Conservation (phyloP, 2,113 vertebrate genomes). For the Eidolon helvum region DNA sequence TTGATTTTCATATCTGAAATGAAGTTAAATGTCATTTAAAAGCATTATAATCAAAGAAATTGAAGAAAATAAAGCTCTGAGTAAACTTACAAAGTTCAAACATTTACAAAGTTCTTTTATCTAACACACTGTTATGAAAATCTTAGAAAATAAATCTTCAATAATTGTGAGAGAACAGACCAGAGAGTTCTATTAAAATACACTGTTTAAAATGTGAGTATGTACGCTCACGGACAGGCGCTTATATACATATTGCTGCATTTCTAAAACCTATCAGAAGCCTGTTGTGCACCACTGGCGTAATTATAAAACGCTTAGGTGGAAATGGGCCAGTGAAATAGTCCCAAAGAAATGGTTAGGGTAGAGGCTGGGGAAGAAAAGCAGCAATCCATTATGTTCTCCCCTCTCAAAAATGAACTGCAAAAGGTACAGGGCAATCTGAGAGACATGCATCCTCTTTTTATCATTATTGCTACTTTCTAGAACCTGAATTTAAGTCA, state of each 20-base stretch:
- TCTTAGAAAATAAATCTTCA: not conserved
- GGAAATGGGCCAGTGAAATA: not conserved
- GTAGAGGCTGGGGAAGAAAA: not conserved
- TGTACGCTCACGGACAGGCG: not conserved
- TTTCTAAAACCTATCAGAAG: not conserved
- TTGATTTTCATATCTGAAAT: not conserved
- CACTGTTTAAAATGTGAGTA: not conserved
- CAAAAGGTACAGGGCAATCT: not conserved
- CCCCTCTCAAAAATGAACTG: not conserved
- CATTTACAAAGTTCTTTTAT: conserved; percentile 10
- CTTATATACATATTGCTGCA: not conserved
- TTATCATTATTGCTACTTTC: not conserved
- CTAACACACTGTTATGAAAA: not conserved
- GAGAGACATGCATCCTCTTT: not conserved
- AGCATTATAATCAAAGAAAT: conserved; percentile 15
- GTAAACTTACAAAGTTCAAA: conserved; percentile 1
- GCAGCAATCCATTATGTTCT: not conserved
- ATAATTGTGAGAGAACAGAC: not conserved
- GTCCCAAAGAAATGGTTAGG: not conserved
- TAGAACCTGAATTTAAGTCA: not conserved
- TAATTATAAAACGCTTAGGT: not conserved
- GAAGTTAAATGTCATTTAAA: conserved; percentile 38
- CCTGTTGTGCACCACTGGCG: not conserved
- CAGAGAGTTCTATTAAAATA: not conserved
- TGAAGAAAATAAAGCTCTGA: conserved; percentile 13